These are phyloP conservation scores for Labrus mixtus DNA, from an alignment of 2,113 vertebrate genomes.

Conservation along the genomic window DNA sequence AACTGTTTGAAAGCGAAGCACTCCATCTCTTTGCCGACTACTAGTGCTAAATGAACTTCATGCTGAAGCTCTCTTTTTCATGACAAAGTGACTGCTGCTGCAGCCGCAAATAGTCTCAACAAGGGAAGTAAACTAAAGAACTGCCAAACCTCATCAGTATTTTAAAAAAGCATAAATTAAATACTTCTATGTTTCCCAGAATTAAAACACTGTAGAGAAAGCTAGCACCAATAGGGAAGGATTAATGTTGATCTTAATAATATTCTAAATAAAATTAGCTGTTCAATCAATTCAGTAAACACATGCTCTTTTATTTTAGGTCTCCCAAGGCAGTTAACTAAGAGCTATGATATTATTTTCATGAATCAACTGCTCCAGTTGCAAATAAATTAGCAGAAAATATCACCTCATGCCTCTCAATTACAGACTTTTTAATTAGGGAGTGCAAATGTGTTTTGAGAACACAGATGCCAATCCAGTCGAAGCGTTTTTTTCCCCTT, in stretches of 20 bases:
- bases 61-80: not conserved
- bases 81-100: slow-evolving; percentile 10
- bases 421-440: slow-evolving; percentile 60
- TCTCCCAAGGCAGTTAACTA: slow-evolving; percentile 45
- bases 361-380: slow-evolving; percentile 56
- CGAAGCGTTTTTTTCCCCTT: slow-evolving; percentile 5
- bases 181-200: too few species aligned
- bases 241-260: too few species aligned
- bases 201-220: too few species aligned
- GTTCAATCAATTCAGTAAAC: slow-evolving; percentile 7
- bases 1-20: slow-evolving; percentile 12
- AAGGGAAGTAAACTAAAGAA: not conserved
- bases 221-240: too few species aligned
- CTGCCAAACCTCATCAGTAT: slow-evolving; percentile 1
- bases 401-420: slow-evolving; percentile 46
- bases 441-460: slow-evolving; percentile 38
- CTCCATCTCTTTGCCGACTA: slow-evolving; percentile 8
- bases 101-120: not conserved
- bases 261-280: too few species aligned
- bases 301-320: slow-evolving; percentile 21
- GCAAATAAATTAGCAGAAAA: slow-evolving; percentile 58
- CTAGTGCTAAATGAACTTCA: slow-evolving; percentile 5
- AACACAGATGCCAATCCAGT: slow-evolving; percentile 37
- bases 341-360: slow-evolving; percentile 44
- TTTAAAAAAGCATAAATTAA: slow-evolving; percentile 11